A percentile compares a stretch with the other conserved stretches of the same genome.
These are phyloP conservation scores for Anticlea derivata DNA, from an alignment of 2,888 invertebrate genomes.

Conservation along the genomic window DNA sequence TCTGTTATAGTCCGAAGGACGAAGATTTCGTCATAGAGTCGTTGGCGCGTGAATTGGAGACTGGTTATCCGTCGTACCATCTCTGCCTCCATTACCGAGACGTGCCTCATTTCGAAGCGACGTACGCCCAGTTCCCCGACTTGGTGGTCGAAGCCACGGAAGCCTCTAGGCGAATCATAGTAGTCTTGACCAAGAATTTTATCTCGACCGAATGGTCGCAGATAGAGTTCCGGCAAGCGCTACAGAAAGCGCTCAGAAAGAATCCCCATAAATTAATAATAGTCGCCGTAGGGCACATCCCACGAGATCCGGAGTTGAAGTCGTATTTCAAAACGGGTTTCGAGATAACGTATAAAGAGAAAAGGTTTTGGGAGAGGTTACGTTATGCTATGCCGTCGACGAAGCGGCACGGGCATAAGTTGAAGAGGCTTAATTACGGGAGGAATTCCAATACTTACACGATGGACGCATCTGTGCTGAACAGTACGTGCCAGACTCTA, in stretches of 20 bases:
- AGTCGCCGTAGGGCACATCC: constrained; percentile 90
- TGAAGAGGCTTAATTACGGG: constrained; percentile 87
- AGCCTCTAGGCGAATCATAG: constrained; percentile 92
- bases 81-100: constrained; percentile 95
- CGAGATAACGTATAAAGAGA: constrained; percentile 94
- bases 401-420: constrained; percentile 84
- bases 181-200: constrained; percentile 94
- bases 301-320: constrained; percentile 93
- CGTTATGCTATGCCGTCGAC: constrained; percentile 94
- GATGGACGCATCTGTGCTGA: constrained; percentile 86
- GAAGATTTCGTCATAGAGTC: constrained; percentile 94
- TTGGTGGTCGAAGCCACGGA: constrained; percentile 93
- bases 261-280: constrained; percentile 94
- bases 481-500: constrained; percentile 85
- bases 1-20: constrained; percentile 96
- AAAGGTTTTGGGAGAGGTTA: constrained; percentile 97
- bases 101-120: constrained; percentile 88
- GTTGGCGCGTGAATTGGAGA: constrained; percentile 93
- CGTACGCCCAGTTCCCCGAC: constrained; percentile 89
- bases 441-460: constrained; percentile 94
- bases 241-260: constrained; percentile 93
- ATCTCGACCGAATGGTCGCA: constrained; percentile 96
- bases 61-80: constrained; percentile 90
- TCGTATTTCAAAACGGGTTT: constrained; percentile 95
- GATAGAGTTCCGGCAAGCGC: constrained; percentile 94